Base-by-base conservation (phyloP, 2,888 invertebrate genomes). In the Chymomyza fuscimana region DNA sequence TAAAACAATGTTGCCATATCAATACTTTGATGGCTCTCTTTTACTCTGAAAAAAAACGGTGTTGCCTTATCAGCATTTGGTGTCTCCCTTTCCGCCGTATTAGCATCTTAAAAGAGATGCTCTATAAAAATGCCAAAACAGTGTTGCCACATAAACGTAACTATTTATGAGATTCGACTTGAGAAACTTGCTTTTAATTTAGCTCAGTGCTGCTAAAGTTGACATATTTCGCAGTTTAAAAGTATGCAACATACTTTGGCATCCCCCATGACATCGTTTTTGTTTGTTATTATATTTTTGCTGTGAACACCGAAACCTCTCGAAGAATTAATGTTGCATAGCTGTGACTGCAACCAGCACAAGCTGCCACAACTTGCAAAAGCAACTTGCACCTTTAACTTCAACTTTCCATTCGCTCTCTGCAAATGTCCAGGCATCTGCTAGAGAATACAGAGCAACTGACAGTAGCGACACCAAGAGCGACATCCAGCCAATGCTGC, bases 251-350 rank as follows among this genome's bases (percentile, higher is more conserved):
- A 46, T 46, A 46, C 40, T 46, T 22, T 15, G n/a, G 22, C 15
- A 54, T n/a, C 12, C 54, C 54, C 54, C 54, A 54, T 54, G 54
- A 22, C 54, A 46, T 46, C 40, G 40, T 46, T 46, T 12, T 46
- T 46, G 40, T 46, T 46, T 46, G 40, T 1, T 12, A 46, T 46
- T 46, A 46, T 46, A 46, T 12, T 15, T 46, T 46, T 46, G 12
- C 32, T 32, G 7, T 32, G 40, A 2, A 46, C 40, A 1, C 12
- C 5, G 16, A 16, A 54, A 54, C 7, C 19, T 6, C 54, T 54
- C 19, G 5, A 54, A 54, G 54, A 16, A 54, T 54, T 54, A 54
- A 54, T 54, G 54, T 54, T 16, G 54, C 51, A 51, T 51, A 15
- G 16, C 51, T 51, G 51, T 16, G 16, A 9, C n/a, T 51, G 51